These are phyloP conservation scores for Cryptoprocta ferox DNA, from an alignment of 2,797 vertebrate genomes.

Conservation along the genomic window DNA sequence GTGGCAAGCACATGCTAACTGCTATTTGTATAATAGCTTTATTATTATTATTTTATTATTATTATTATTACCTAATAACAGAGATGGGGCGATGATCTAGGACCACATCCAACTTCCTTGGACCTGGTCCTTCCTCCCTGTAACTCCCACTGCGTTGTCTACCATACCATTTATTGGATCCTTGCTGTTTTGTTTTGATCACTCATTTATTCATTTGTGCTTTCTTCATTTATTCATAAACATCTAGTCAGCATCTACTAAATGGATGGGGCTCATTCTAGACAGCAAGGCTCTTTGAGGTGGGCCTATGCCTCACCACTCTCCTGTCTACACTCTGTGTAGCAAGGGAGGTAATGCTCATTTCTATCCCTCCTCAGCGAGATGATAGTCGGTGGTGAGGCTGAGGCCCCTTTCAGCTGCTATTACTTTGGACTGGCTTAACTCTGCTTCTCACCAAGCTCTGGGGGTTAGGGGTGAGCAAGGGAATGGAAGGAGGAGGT, in stretches of 20 bases:
- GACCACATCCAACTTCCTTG: background rate
- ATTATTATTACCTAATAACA: background rate
- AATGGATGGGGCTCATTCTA: background rate
- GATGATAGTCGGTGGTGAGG: background rate
- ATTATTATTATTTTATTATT: background rate
- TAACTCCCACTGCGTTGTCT: background rate
- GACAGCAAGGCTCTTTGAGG: background rate
- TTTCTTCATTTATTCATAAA: background rate
- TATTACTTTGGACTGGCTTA: background rate
- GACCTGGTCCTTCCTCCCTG: background rate
- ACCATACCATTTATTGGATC: background rate
- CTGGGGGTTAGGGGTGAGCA: background rate
- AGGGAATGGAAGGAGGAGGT: background rate
- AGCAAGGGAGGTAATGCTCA: background rate
- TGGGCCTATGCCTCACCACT: rapidly evolving
- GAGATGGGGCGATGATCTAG: background rate
- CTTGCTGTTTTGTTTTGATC: background rate
- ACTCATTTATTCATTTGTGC: background rate
- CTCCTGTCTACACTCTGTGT: background rate
- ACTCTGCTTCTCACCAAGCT: background rate
- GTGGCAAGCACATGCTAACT: background rate
- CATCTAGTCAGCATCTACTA: background rate
- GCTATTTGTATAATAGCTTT: background rate
- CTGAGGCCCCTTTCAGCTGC: background rate
- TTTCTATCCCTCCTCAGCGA: background rate